Evolutionary conservation across 1,140 invertebrate genomes (phyloP), one percentile per base, ranked within the genome.

Genomic region (Gryllus bimaculatus): DNA sequence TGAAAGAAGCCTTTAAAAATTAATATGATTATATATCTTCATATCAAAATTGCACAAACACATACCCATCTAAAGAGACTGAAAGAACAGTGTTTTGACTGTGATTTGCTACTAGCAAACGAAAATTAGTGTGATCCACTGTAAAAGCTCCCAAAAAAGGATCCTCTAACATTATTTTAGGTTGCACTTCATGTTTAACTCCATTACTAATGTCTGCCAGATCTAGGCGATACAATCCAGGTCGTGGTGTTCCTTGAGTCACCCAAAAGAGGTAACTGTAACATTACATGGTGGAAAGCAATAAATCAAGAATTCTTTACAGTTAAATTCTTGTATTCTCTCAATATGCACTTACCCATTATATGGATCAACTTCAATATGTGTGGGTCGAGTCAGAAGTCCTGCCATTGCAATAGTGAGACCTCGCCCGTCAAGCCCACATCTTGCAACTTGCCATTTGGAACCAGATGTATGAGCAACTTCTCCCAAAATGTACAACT

Each of bases 331-430:
- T 39, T 10, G 39, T 39, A 47, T 20, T 47, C 77, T 78, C 75
- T 74, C 47, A 79, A 49, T 80, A 73, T 26, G 78, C 78, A 81
- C 87, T 88, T 86, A 96, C 86, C 96, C 96, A 85, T 97, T 98
- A 81, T 94, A 93, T 39, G 96, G 94, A 88, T 98, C 96, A 0
- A 97, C 92, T 85, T 96, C 92, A 80, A 98, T 90, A 83, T 95
- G 93, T 75, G 89, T 87, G 0, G 95, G 92, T 82, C 89, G 88
- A 0, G 88, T 88, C 26, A 88, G 84, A 47, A 96, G 88, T 0
- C 91, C 90, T 21, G 90, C 89, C 78, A 93, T 85, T 13, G 93
- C 91, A 0, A 92, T 88, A 8, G 90, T 90, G 74, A 92, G 87
- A 79, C 89, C 89, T 81, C 87, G 88, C 0, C 93, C 93, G 82